Conservation (phyloP, 2,797 vertebrate species). For the Cygnus olor region DNA sequence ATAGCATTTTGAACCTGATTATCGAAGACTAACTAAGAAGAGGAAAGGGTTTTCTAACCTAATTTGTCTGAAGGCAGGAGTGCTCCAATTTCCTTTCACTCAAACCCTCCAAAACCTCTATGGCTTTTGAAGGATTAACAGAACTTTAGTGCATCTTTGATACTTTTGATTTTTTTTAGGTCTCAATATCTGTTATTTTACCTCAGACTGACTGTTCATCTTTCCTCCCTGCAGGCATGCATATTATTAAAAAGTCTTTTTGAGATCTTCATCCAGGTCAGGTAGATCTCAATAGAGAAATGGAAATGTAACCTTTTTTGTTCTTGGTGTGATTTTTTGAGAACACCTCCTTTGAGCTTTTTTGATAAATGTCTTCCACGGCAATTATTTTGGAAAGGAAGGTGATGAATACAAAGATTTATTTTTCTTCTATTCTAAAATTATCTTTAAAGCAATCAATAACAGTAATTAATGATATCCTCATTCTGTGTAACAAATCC, state of each 20-base stretch:
- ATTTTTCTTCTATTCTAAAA: neutral
- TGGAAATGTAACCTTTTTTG: neutral
- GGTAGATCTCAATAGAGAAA: conserved; percentile 4
- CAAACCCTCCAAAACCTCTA: conserved; percentile 43
- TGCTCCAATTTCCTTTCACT: conserved; percentile 21
- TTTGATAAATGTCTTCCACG: neutral
- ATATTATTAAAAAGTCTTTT: conserved; percentile 39
- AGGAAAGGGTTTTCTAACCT: neutral
- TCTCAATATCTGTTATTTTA: conserved; percentile 15
- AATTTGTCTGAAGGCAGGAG: conserved; percentile 29
- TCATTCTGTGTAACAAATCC: neutral
- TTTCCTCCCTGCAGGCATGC: neutral
- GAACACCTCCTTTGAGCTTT: neutral
- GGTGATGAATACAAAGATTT: neutral
- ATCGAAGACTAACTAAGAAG: neutral
- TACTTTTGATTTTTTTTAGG: conserved; percentile 61
- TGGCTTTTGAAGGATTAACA: conserved; percentile 61
- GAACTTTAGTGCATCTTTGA: conserved; percentile 34
- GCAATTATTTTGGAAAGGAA: neutral
- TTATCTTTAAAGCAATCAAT: neutral
- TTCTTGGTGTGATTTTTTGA: conserved; percentile 8
- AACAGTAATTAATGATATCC: neutral
- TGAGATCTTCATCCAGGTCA: conserved; percentile 25
- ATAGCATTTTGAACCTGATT: conserved; percentile 18
- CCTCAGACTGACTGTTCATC: conserved; percentile 11